Evolutionary conservation across 2,113 vertebrate genomes (phyloP).

Genomic region (Andinoacara biseriatus): DNA sequence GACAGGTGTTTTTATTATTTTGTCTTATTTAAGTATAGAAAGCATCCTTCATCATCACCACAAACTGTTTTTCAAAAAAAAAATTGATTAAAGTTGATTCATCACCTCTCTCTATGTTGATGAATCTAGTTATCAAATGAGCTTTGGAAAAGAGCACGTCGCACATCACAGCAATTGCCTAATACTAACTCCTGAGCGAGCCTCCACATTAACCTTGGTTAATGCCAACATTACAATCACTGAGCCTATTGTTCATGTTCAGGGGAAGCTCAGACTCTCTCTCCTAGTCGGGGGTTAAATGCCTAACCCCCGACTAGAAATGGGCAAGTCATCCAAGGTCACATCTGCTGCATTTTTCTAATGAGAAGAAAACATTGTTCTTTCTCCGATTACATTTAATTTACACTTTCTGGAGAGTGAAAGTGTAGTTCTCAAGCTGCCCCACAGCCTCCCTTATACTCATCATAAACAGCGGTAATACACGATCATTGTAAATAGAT

Average conservation of each 20-base stretch:
- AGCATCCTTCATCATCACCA: neutral
- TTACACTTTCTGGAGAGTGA: neutral
- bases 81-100: neutral
- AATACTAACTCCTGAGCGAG: neutral
- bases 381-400: neutral
- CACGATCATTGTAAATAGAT: neutral
- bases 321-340: neutral
- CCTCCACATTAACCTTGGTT: neutral
- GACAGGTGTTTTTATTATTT: too few species aligned
- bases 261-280: neutral
- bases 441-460: neutral
- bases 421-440: neutral
- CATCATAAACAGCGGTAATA: neutral
- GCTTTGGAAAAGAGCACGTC: neutral
- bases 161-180: neutral
- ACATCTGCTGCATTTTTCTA: neutral
- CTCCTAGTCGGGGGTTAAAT: slow-evolving; percentile 1
- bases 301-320: neutral
- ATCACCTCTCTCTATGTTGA: too few species aligned
- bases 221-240: neutral
- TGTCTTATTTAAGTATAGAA: too few species aligned
- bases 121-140: neutral
- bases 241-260: neutral
- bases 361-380: neutral
- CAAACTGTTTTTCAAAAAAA: neutral